phyloP scores from a whole-genome alignment of 2,888 invertebrate genomes.

The Aphidoletes aphidimyza region DNA sequence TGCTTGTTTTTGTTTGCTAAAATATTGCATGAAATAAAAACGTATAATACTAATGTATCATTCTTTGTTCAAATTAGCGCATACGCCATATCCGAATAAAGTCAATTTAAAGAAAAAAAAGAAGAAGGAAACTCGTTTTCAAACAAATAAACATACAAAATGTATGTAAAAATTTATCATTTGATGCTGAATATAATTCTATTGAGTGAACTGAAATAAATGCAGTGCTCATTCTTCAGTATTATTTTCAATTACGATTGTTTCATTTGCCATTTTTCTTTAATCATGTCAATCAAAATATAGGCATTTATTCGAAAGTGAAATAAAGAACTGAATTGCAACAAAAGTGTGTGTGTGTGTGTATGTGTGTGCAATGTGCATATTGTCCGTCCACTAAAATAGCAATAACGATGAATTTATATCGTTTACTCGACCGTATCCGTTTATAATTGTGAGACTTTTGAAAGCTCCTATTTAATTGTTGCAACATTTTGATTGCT shows the following conservation, averaged over 20 bases:
- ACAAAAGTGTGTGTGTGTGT: too few relatives aligned
- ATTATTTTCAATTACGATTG: constrained; percentile 1
- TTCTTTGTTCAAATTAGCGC: too few relatives aligned
- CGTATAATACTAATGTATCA: too few relatives aligned
- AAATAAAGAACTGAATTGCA: background rate
- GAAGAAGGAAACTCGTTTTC: background rate
- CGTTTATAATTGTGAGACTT: background rate
- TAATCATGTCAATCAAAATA: background rate
- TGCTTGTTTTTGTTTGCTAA: background rate
- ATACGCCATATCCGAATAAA: too few relatives aligned
- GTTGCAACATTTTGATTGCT: constrained; percentile 10
- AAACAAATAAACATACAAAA: background rate
- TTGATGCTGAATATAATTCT: background rate
- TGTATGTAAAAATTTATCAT: background rate
- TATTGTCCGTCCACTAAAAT: background rate
- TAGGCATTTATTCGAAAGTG: background rate
- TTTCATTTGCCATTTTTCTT: background rate
- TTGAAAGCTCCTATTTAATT: background rate
- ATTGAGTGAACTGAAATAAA: background rate
- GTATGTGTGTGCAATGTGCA: too few relatives aligned
- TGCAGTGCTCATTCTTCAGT: background rate
- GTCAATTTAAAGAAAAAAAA: background rate
- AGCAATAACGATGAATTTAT: background rate
- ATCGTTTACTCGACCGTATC: background rate
- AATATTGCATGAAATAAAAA: background rate